These are phyloP conservation scores for Ashinkailepas kermadecensis DNA, from an alignment of 2,888 invertebrate species.

Conservation along the genomic window DNA sequence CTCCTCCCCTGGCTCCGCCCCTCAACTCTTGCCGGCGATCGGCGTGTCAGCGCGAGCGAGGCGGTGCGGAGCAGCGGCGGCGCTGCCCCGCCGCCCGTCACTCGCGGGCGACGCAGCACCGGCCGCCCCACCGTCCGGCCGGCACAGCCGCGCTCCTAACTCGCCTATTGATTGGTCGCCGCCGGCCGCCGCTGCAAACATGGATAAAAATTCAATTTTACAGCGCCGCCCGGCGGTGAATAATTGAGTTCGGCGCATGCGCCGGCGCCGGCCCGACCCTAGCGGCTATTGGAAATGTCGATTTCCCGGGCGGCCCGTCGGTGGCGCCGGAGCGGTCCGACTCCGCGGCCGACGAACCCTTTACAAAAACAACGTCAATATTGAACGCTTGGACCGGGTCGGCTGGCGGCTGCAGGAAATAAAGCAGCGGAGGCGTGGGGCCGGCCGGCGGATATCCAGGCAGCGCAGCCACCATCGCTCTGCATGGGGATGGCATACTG, in stretches of 20 bases:
- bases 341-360: not conserved
- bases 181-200: conserved; percentile 13
- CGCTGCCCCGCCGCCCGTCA: not conserved
- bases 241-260: not conserved
- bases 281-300: conserved; percentile 19
- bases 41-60: too few relatives aligned
- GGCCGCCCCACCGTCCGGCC: not conserved
- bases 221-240: conserved; percentile 11
- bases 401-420: not conserved
- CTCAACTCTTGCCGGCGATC: too few relatives aligned
- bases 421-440: not conserved
- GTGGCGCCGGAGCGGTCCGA: not conserved
- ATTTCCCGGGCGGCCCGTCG: not conserved
- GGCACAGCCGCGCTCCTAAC: not conserved
- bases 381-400: not conserved
- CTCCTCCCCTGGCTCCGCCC: too few relatives aligned
- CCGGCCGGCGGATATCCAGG: not conserved
- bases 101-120: not conserved
- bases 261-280: conserved; percentile 14
- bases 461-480: too few relatives aligned
- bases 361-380: conserved; percentile 14
- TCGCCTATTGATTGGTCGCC: not conserved
- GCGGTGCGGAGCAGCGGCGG: not conserved
- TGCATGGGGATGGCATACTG: too few relatives aligned
- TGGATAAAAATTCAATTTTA: conserved; percentile 21